phyloP scores from a whole-genome alignment of 2,888 invertebrate genomes.

The Candidula unifasciata region DNA sequence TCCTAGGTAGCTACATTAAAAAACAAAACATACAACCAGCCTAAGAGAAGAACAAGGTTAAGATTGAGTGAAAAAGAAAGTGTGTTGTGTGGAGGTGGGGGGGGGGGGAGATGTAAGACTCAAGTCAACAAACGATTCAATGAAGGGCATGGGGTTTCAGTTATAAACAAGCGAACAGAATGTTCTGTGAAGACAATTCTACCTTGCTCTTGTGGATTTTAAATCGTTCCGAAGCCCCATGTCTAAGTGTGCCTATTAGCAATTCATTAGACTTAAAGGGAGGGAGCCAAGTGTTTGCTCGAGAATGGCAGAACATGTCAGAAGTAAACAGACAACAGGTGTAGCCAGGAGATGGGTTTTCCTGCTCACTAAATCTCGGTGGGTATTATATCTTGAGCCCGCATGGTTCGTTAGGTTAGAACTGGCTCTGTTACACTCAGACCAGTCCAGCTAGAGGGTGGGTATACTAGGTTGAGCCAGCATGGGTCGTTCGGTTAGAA shows the following conservation, averaged over 20 bases:
- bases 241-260: constrained; percentile 44
- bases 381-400: not conserved
- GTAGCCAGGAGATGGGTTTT: constrained; percentile 16
- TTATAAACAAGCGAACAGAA: not conserved
- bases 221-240: constrained; percentile 1
- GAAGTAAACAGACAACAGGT: constrained; percentile 41
- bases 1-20: too few relatives aligned
- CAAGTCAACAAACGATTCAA: not conserved
- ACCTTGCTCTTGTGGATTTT: not conserved
- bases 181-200: constrained; percentile 2
- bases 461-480: too few relatives aligned
- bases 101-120: too few relatives aligned
- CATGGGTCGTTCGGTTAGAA: too few relatives aligned
- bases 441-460: too few relatives aligned
- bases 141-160: not conserved
- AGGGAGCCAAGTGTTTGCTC: constrained; percentile 25
- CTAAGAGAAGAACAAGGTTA: too few relatives aligned
- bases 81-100: too few relatives aligned
- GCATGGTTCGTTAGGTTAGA: not conserved
- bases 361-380: not conserved
- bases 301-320: constrained; percentile 38
- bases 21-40: too few relatives aligned
- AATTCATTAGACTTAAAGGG: constrained; percentile 41
- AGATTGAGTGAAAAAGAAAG: too few relatives aligned
- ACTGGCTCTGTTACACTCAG: too few relatives aligned